Percentiles rank a stretch among this genome's conserved stretches.
phyloP scores from a whole-genome alignment of 2,797 vertebrate species.

The Zenarchopterus dispar region DNA sequence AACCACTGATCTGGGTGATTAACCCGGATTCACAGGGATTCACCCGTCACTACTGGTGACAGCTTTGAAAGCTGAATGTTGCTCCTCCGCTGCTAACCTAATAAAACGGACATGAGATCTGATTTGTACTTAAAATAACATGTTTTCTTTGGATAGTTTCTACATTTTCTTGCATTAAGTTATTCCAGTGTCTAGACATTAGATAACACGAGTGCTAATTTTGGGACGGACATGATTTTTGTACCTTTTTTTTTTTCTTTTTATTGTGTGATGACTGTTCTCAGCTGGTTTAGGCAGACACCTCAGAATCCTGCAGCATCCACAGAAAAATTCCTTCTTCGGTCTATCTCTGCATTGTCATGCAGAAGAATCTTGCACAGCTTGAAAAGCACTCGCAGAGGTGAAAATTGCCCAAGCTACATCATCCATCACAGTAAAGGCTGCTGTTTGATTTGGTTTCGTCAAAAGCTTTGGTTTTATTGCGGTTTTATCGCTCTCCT shows the following conservation, averaged over 20 bases:
- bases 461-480: slow-evolving; percentile 45
- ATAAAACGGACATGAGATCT: too few species aligned
- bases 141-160: too few species aligned
- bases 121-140: too few species aligned
- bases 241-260: too few species aligned
- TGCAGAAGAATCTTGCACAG: neutral
- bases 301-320: neutral
- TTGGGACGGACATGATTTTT: neutral
- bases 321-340: neutral
- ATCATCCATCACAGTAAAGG: slow-evolving; percentile 40
- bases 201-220: neutral
- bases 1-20: too few species aligned
- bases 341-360: slow-evolving; percentile 14
- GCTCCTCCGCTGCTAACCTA: too few species aligned
- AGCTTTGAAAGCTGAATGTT: too few species aligned
- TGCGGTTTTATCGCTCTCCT: slow-evolving; percentile 32
- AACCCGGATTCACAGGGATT: too few species aligned
- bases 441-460: slow-evolving; percentile 34
- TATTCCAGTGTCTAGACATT: too few species aligned
- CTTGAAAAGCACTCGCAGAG: slow-evolving; percentile 24
- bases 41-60: too few species aligned
- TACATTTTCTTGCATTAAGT: too few species aligned
- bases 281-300: neutral
- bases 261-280: neutral
- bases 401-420: slow-evolving; percentile 21